Evolutionary conservation across 2,797 vertebrate genomes (phyloP).

Genomic region (Vultur gryphus): DNA sequence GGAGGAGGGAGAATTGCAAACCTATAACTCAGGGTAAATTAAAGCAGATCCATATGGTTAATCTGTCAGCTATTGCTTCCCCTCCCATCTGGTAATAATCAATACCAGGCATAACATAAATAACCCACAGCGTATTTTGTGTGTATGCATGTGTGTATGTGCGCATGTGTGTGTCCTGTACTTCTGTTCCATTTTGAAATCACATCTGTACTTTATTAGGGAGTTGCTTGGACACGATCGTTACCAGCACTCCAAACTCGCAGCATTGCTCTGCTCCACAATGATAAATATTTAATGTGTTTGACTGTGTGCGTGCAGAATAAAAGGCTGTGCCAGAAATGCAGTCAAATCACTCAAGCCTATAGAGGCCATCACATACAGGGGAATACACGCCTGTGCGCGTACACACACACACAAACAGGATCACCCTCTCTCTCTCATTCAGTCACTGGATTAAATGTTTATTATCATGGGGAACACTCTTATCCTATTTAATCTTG

Average conservation of each 20-base stretch:
- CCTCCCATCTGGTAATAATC: conserved; percentile 42
- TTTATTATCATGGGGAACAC: neutral
- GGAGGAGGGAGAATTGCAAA: neutral
- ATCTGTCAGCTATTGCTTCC: neutral
- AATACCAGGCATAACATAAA: neutral
- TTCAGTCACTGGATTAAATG: conserved; percentile 13
- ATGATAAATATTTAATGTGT: conserved; percentile 5
- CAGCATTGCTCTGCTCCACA: neutral
- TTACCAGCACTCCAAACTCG: neutral
- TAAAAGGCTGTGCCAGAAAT: neutral
- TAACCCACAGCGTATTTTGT: neutral
- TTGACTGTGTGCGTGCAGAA: neutral
- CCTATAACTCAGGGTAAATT: neutral
- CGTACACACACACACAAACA: rapidly evolving
- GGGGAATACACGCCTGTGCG: rapidly evolving
- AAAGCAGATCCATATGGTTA: conserved; percentile 17
- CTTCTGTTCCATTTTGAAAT: neutral
- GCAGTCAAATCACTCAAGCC: neutral
- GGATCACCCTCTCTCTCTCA: neutral
- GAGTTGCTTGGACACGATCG: neutral
- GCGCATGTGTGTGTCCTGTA: neutral
- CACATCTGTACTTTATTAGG: conserved; percentile 14
- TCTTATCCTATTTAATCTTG: conserved; percentile 54
- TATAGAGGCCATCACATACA: neutral
- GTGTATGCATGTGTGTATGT: neutral